Evolutionary conservation across 2,888 invertebrate genomes (phyloP).

Genomic region (Caenorhabditis uteleia): DNA sequence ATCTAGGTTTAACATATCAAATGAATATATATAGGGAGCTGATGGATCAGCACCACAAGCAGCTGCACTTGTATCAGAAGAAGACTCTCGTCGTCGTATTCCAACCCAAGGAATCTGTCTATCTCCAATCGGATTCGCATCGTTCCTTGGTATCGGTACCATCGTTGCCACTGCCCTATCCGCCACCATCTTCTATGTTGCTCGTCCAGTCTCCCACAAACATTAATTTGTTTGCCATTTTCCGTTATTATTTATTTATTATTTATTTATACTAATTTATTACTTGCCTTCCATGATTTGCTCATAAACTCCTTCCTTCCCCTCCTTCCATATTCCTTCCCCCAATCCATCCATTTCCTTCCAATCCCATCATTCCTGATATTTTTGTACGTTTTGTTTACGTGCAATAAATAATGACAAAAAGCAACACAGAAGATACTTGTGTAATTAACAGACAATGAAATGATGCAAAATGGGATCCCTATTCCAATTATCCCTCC

Average conservation of each 20-base stretch:
- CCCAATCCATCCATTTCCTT: no score
- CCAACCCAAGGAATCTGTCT: conserved; percentile 39
- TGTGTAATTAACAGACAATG: no score
- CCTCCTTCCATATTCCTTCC: no score
- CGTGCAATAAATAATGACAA: no score
- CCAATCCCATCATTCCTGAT: no score
- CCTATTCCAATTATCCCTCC: no score
- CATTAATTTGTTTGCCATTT: conserved; percentile 33
- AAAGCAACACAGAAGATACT: no score
- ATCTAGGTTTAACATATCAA: neutral
- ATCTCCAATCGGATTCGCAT: conserved; percentile 48
- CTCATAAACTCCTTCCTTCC: no score
- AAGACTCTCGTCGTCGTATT: conserved; percentile 17
- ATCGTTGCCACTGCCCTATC: conserved; percentile 48
- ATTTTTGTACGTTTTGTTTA: no score
- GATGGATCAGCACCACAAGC: conserved; percentile 31
- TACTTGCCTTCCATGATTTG: no score
- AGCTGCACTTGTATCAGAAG: conserved; percentile 32
- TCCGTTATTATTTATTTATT: neutral
- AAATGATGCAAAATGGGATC: no score
- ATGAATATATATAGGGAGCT: conserved; percentile 17
- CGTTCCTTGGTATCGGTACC: conserved; percentile 50
- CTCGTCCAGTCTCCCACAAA: conserved; percentile 42
- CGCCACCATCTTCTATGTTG: conserved; percentile 46
- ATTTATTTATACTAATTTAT: neutral